A percentile compares a stretch with the other conserved stretches of the same genome.
Conservation (phyloP, 2,888 invertebrate genomes). For the Itoplectis maculator region DNA sequence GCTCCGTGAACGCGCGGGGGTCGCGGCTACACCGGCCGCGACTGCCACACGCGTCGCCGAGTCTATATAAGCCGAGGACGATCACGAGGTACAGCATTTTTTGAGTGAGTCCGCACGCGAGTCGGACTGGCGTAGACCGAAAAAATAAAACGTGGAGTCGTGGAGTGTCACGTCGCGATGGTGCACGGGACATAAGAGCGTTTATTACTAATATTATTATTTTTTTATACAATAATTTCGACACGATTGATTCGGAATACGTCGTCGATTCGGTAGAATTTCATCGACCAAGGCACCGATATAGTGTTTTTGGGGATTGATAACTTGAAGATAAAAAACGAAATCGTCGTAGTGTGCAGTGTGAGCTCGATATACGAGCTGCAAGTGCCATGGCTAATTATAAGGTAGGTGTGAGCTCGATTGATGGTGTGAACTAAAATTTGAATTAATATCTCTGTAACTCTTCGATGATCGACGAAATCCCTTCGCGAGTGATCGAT, state of each 20-base stretch:
- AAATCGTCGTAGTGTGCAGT: conserved; percentile 70
- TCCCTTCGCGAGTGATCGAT: conserved; percentile 10
- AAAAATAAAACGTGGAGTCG: conserved; percentile 41
- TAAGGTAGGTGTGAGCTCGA: conserved; percentile 77
- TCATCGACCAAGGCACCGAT: background rate
- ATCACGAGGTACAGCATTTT: conserved; percentile 80
- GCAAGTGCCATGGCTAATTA: conserved; percentile 79
- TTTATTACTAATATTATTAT: conserved; percentile 6
- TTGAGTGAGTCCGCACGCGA: conserved; percentile 73
- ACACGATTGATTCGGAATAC: background rate
- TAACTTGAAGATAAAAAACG: background rate
- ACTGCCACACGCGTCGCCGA: conserved; percentile 70
- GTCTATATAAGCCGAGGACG: conserved; percentile 83
- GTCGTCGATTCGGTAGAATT: background rate
- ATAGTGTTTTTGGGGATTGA: conserved; percentile 50
- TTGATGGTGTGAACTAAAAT: conserved; percentile 47
- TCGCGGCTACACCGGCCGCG: conserved; percentile 25
- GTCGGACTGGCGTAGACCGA: conserved; percentile 56
- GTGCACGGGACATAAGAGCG: conserved; percentile 73
- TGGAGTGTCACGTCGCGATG: conserved; percentile 72
- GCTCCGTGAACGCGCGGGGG: conserved; percentile 24
- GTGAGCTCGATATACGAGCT: conserved; percentile 66
- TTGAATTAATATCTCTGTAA: background rate
- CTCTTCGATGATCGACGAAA: conserved; percentile 6
- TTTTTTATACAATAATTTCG: conserved; percentile 1